Conservation (phyloP, 2,888 invertebrate genomes). For the Cheiracanthium punctorium region DNA sequence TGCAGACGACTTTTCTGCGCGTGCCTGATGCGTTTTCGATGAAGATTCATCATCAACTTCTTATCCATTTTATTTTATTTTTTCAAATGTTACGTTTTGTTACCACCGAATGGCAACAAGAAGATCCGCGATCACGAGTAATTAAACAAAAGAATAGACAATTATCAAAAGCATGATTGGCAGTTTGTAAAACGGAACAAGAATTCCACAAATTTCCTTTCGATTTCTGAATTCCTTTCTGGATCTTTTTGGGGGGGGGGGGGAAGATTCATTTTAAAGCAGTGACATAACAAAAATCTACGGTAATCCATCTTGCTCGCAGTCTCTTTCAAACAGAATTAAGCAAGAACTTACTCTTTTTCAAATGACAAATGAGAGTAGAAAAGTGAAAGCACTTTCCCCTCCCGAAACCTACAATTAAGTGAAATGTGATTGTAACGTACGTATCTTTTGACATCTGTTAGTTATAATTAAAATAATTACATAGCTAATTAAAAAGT, state of each 20-base stretch:
- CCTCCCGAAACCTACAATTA: neutral
- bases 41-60: neutral
- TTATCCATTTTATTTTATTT: neutral
- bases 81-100: neutral
- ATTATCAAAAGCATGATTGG: neutral
- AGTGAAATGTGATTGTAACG: neutral
- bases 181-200: neutral
- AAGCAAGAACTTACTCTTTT: neutral
- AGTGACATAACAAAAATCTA: neutral
- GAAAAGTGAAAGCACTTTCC: neutral
- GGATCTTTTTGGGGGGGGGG: neutral
- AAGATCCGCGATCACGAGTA: neutral
- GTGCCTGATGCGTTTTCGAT: conserved; percentile 3
- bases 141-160: conserved; percentile 2
- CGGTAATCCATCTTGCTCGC: neutral
- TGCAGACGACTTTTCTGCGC: conserved; percentile 32
- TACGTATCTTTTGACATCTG: too few relatives aligned
- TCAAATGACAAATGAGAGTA: neutral
- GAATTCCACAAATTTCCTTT: neutral
- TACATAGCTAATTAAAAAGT: too few relatives aligned
- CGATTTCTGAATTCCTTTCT: neutral
- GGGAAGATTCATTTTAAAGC: neutral
- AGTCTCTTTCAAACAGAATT: neutral
- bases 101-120: neutral
- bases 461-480: too few relatives aligned